Evolutionary conservation across 2,797 vertebrate genomes (phyloP).

Genomic region (Neosalanx taihuensis): DNA sequence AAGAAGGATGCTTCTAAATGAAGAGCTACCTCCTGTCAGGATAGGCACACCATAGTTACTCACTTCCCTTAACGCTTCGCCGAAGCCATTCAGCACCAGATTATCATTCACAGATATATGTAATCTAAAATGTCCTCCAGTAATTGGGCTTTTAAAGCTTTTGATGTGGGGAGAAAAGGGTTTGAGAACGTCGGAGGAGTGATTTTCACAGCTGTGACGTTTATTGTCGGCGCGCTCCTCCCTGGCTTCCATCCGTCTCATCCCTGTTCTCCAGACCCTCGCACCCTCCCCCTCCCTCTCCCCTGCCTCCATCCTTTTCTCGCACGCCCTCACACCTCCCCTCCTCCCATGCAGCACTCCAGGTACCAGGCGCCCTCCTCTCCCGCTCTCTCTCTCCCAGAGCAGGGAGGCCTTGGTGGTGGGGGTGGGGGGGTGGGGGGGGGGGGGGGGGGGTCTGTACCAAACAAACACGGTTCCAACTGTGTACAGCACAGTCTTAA

Average conservation of each 20-base stretch:
- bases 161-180: not conserved
- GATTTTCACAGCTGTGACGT: constrained; percentile 12
- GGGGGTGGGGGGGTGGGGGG: not conserved
- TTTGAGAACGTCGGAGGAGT: constrained; percentile 1
- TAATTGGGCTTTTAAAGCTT: not conserved
- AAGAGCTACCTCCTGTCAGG: not conserved
- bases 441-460: no score
- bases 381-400: not conserved
- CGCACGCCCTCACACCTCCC: not conserved
- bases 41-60: not conserved
- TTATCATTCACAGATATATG: not conserved
- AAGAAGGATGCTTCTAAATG: constrained; percentile 5
- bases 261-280: no score
- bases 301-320: not conserved
- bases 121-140: not conserved
- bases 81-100: not conserved
- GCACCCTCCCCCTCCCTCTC: no score
- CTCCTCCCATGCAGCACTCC: no score
- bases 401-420: not conserved
- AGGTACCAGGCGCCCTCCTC: no score
- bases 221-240: not conserved
- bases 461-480: constrained; percentile 5
- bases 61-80: not conserved
- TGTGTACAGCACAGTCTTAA: not conserved
- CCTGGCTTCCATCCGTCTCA: not conserved